A percentile compares a stretch with the other conserved stretches of the same genome.
phyloP scores from a whole-genome alignment of 2,113 vertebrate genomes.

The Coptodon bakossiorum region DNA sequence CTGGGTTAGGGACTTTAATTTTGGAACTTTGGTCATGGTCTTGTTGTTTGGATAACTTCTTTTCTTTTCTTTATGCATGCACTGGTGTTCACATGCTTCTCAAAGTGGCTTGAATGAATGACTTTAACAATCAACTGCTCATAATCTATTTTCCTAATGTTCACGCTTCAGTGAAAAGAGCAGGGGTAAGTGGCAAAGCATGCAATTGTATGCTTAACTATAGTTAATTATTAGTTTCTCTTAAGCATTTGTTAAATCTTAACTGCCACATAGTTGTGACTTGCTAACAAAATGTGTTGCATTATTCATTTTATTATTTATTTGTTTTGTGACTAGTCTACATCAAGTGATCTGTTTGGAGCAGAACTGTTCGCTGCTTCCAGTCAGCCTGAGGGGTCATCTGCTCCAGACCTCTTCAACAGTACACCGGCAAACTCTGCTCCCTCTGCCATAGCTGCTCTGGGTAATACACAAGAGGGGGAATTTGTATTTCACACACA shows the following conservation, averaged over 20 bases:
- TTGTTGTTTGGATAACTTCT: background rate
- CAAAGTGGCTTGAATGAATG: slow-evolving; percentile 9
- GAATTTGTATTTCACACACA: background rate
- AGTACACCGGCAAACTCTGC: slow-evolving; percentile 25
- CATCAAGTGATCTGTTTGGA: slow-evolving; percentile 75
- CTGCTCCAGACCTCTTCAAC: slow-evolving; percentile 75
- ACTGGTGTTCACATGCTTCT: slow-evolving; percentile 25
- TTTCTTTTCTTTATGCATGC: slow-evolving; percentile 18
- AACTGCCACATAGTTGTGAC: background rate
- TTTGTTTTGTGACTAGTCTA: slow-evolving; percentile 55
- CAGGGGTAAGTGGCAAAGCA: slow-evolving; percentile 50
- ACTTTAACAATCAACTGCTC: slow-evolving; percentile 8
- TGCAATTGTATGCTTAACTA: background rate
- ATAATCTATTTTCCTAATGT: slow-evolving; percentile 19
- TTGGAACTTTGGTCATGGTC: background rate
- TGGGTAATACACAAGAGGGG: slow-evolving; percentile 47
- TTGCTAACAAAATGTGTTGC: background rate
- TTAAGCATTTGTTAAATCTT: background rate
- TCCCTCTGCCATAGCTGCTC: slow-evolving; percentile 37
- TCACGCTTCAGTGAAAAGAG: slow-evolving; percentile 51
- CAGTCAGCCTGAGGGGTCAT: slow-evolving; percentile 14
- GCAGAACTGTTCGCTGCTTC: slow-evolving; percentile 74
- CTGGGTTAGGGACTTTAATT: background rate
- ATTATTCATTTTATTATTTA: background rate
- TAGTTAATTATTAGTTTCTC: background rate